Percentiles rank a stretch among this genome's conserved stretches.
Evolutionary conservation across 2,113 vertebrate species (phyloP).

Genomic region (Menura novaehollandiae): DNA sequence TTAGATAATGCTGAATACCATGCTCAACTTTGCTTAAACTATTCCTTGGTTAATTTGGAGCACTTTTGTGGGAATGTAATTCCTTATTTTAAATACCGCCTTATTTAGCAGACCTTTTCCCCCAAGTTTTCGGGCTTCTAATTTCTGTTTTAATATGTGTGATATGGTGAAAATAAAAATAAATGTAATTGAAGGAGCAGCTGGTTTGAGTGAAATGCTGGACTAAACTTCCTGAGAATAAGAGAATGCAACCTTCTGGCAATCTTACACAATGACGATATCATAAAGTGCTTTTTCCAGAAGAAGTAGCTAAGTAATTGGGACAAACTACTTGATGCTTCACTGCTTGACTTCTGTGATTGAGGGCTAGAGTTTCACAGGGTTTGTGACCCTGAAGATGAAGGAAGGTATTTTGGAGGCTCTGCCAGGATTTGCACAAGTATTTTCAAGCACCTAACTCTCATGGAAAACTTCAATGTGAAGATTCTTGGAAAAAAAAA

Average conservation of each 20-base stretch:
- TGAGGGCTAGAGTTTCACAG: background rate
- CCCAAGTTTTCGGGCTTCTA: background rate
- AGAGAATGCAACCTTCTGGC: background rate
- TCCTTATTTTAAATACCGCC: background rate
- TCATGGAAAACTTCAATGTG: background rate
- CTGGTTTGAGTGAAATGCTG: constrained; percentile 9
- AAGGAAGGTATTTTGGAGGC: background rate
- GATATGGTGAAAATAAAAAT: background rate
- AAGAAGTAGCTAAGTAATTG: background rate
- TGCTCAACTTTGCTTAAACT: background rate
- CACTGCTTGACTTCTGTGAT: background rate
- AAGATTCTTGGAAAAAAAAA: background rate
- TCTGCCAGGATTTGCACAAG: background rate
- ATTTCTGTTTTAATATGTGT: background rate
- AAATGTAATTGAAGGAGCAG: background rate
- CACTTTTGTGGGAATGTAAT: background rate
- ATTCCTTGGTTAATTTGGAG: background rate
- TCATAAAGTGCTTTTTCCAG: background rate
- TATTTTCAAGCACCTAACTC: background rate
- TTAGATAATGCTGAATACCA: background rate
- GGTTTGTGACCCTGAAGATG: background rate
- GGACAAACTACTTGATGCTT: background rate
- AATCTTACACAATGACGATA: background rate
- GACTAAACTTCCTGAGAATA: background rate
- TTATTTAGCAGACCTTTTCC: background rate